Evolutionary conservation across 2,888 invertebrate genomes (phyloP), one percentile per base, ranked within the genome.

Genomic region (Luperina testacea): DNA sequence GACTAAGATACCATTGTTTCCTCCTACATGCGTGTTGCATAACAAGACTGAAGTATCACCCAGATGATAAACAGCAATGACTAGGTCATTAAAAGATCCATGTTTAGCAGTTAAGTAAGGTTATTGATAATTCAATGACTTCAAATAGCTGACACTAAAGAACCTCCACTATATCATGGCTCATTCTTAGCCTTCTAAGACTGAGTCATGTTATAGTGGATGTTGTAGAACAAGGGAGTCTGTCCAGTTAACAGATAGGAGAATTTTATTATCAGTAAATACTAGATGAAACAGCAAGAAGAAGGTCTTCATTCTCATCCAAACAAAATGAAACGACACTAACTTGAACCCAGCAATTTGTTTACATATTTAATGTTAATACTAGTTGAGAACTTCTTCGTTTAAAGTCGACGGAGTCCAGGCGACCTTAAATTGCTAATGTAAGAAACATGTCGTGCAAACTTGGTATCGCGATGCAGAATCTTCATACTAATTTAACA

Each of bases 401-500:
- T 77, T 68, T 63, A 81, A 72, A 80, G 65, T 76, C 78, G n/a
- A 71, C 67, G 69, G 71, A 80, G 73, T 84, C 73, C 81, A 74
- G 57, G 78, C 78, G 70, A 87, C 76, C 78, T 80, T 88, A 78
- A 81, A 77, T 84, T 81, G 74, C 74, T 82, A 88, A 87, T 87
- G 85, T 85, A 78, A 72, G 72, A 88, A 81, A 80, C 84, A 81
- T 84, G 82, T 87, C 71, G 73, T 61, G 80, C 65, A 77, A 86
- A 87, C 64, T 82, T 87, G 24, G 77, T 87, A 75, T 85, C 77
- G 78, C 71, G 64, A 78, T 65, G 85, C 85, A 48, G 68, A 78
- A 87, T 85, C 86, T 87, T 87, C 80, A 84, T 87, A 85, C 86
- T 85, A 82, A 87, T 82, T 87, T 84, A 77, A 76, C 84, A 77